A percentile compares a stretch with the other conserved stretches of the same genome.
phyloP scores from a whole-genome alignment of 2,888 invertebrate species.

The Brachyptera putata region DNA sequence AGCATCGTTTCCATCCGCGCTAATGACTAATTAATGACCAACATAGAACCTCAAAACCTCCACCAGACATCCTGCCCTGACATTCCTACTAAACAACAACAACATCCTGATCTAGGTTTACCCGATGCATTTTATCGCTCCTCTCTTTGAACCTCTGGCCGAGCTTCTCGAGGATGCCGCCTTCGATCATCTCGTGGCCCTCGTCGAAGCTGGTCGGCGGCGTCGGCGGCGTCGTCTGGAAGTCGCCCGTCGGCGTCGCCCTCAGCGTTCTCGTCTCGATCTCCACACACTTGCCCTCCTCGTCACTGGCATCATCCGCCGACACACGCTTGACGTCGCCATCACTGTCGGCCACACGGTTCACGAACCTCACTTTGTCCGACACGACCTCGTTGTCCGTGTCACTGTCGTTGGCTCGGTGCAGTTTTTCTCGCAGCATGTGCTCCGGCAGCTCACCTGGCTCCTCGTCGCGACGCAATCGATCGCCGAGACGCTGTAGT shows the following conservation, averaged over 20 bases:
- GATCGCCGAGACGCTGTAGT: slow-evolving; percentile 32
- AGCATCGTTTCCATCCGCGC: too few relatives aligned
- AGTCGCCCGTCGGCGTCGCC: slow-evolving; percentile 24
- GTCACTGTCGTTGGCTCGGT: slow-evolving; percentile 36
- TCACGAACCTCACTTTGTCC: slow-evolving; percentile 22
- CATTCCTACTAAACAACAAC: too few relatives aligned
- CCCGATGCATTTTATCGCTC: slow-evolving; percentile 59
- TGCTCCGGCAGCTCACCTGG: slow-evolving; percentile 21
- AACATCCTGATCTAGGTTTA: too few relatives aligned
- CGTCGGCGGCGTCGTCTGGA: slow-evolving; percentile 17
- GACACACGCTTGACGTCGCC: too few relatives aligned
- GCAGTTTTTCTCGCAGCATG: slow-evolving; percentile 26
- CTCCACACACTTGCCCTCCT: slow-evolving; percentile 12
- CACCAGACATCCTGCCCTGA: too few relatives aligned
- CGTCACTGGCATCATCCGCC: slow-evolving; percentile 17
- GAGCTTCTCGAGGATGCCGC: slow-evolving; percentile 48
- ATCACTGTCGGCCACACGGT: slow-evolving; percentile 11
- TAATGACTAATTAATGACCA: too few relatives aligned
- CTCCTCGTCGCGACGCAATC: slow-evolving; percentile 32
- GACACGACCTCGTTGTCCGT: slow-evolving; percentile 31
- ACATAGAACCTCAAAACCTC: too few relatives aligned
- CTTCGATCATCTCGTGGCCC: slow-evolving; percentile 18
- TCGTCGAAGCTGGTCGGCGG: slow-evolving; percentile 14
- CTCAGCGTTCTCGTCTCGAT: slow-evolving; percentile 22
- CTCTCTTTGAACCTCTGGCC: slow-evolving; percentile 52